A percentile compares a stretch with the other conserved stretches of the same genome.
These are phyloP conservation scores for Theristicus caerulescens DNA, from an alignment of 2,113 vertebrate species.

Conservation along the genomic window DNA sequence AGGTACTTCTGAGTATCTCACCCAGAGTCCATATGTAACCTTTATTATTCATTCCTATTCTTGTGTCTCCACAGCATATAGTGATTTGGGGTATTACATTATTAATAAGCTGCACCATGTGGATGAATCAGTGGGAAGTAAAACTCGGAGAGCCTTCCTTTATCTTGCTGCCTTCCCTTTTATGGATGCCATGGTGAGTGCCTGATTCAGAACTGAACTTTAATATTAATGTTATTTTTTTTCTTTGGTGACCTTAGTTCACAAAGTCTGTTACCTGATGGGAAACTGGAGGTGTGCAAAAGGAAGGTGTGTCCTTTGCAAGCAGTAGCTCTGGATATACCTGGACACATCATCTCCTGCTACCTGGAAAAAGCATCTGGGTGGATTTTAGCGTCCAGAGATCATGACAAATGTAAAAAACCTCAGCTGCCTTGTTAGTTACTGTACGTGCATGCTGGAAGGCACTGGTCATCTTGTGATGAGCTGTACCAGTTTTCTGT, in stretches of 20 bases:
- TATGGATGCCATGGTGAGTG: conserved; percentile 96
- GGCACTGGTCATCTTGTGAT: neutral
- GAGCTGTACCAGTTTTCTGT: neutral
- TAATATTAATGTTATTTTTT: neutral
- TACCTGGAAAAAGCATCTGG: neutral
- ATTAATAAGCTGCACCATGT: conserved; percentile 99
- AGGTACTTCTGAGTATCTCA: neutral
- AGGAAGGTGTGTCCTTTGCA: neutral
- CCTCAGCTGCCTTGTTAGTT: neutral
- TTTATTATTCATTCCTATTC: neutral
- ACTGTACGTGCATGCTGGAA: neutral
- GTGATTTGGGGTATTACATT: conserved; percentile 93
- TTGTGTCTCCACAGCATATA: conserved; percentile 81
- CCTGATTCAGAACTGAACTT: neutral
- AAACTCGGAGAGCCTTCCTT: conserved; percentile 94
- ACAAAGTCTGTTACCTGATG: neutral
- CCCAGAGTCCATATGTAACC: neutral
- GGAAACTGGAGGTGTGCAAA: neutral
- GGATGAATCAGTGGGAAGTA: conserved; percentile 92
- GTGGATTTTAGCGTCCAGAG: neutral
- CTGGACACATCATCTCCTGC: neutral
- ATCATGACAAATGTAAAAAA: neutral
- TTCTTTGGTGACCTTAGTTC: neutral
- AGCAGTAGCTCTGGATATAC: neutral
- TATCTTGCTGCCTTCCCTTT: conserved; percentile 95